Evolutionary conservation across 1,140 invertebrate genomes (phyloP).

Genomic region (Drosophila rhopaloa): DNA sequence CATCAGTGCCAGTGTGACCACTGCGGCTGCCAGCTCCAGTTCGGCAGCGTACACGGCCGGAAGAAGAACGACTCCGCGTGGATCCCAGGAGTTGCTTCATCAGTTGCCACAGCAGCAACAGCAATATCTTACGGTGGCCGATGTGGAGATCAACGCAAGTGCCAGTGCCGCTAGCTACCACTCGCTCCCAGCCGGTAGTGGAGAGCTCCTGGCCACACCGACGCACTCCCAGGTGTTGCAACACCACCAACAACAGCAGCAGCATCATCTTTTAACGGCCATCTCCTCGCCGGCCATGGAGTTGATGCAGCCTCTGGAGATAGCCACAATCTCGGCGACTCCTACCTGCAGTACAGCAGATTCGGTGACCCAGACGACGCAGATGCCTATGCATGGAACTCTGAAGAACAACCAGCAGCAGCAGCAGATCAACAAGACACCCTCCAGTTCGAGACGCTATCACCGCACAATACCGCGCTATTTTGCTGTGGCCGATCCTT

Average conservation of each 20-base stretch:
- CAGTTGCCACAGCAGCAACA: constrained; percentile 58
- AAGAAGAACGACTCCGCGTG: constrained; percentile 60
- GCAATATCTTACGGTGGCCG: constrained; percentile 78
- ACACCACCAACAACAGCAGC: constrained; percentile 46
- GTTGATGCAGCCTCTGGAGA: constrained; percentile 62
- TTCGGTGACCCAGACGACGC: constrained; percentile 70
- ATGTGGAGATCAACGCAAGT: constrained; percentile 78
- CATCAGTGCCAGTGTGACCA: constrained; percentile 66
- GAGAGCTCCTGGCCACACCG: constrained; percentile 59
- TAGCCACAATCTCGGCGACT: constrained; percentile 58
- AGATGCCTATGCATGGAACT: constrained; percentile 54
- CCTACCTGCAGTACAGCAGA: constrained; percentile 49
- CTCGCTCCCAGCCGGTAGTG: constrained; percentile 55
- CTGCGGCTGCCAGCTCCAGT: constrained; percentile 55
- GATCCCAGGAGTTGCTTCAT: constrained; percentile 65
- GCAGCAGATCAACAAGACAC: constrained; percentile 64
- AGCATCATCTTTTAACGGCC: constrained; percentile 58
- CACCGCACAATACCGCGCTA: constrained; percentile 84
- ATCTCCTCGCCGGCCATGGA: constrained; percentile 54
- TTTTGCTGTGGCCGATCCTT: constrained; percentile 76
- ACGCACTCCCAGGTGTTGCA: constrained; percentile 41
- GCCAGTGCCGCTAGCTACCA: constrained; percentile 71
- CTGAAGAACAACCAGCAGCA: constrained; percentile 54
- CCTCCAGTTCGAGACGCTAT: constrained; percentile 78
- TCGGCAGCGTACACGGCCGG: constrained; percentile 43